Percentiles rank a stretch among this genome's conserved stretches.
Conservation (phyloP, 2,888 invertebrate genomes). For the Melitaea athalia region DNA sequence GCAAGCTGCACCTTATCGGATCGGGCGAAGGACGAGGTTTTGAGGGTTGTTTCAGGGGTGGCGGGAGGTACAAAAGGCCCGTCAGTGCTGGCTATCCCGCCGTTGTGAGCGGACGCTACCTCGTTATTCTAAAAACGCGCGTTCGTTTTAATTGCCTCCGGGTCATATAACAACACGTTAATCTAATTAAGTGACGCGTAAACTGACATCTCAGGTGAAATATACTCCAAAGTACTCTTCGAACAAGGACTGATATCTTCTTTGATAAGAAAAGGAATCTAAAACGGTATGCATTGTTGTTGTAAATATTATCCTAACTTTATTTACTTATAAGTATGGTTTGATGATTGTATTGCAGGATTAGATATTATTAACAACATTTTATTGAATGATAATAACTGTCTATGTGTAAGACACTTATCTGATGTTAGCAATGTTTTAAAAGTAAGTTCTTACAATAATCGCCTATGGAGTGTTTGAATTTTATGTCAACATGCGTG, state of each 20-base stretch:
- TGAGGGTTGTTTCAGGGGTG: slow-evolving; percentile 61
- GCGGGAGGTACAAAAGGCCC: slow-evolving; percentile 58
- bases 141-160: slow-evolving; percentile 41
- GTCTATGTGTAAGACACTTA: too few relatives aligned
- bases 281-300: slow-evolving; percentile 58
- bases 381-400: background rate
- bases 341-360: background rate
- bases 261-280: slow-evolving; percentile 50
- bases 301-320: slow-evolving; percentile 35
- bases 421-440: too few relatives aligned
- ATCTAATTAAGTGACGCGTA: slow-evolving; percentile 75
- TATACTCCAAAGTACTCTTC: slow-evolving; percentile 50
- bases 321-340: slow-evolving; percentile 5
- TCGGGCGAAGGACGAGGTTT: slow-evolving; percentile 57
- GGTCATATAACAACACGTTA: slow-evolving; percentile 54
- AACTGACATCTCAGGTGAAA: slow-evolving; percentile 64
- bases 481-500: too few relatives aligned
- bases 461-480: too few relatives aligned
- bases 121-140: slow-evolving; percentile 45
- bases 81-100: slow-evolving; percentile 72
- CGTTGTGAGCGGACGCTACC: slow-evolving; percentile 66
- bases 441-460: too few relatives aligned
- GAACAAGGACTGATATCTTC: slow-evolving; percentile 55
- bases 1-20: slow-evolving; percentile 65
- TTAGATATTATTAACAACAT: background rate